A percentile compares a stretch with the other conserved stretches of the same genome.
Conservation (phyloP, 2,113 vertebrate species). For the Cisticola juncidis region DNA sequence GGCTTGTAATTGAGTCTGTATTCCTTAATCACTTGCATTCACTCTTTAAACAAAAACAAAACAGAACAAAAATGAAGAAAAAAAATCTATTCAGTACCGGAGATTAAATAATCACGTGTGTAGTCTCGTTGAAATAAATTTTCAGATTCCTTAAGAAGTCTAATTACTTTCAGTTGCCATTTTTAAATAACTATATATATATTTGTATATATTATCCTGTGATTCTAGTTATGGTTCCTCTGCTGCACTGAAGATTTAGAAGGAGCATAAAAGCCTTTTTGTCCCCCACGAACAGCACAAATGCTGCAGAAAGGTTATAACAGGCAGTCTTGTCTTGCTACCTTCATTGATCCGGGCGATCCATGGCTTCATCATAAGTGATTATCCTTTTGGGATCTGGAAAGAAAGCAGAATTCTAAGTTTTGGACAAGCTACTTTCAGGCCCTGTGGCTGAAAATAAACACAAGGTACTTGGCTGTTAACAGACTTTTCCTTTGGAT, state of each 20-base stretch:
- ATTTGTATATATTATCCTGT: constrained; percentile 84
- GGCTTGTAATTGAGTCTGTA: constrained; percentile 69
- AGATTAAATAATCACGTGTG: constrained; percentile 80
- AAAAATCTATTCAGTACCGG: constrained; percentile 75
- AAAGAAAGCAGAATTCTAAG: neutral
- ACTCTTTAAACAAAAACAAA: constrained; percentile 69
- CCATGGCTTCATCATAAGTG: constrained; percentile 91
- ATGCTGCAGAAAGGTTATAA: constrained; percentile 83
- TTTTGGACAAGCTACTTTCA: neutral
- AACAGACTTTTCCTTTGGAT: no score
- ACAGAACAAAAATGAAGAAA: neutral
- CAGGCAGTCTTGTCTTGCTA: constrained; percentile 74
- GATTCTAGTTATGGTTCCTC: constrained; percentile 81
- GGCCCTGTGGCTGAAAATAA: neutral
- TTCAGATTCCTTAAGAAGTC: constrained; percentile 81
- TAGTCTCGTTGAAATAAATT: constrained; percentile 79
- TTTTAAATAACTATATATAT: constrained; percentile 85
- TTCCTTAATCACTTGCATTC: constrained; percentile 75
- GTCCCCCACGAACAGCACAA: constrained; percentile 80
- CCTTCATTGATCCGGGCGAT: constrained; percentile 91
- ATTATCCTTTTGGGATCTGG: constrained; percentile 95
- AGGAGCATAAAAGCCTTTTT: constrained; percentile 76
- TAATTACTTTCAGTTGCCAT: constrained; percentile 81
- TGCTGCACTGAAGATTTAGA: constrained; percentile 79
- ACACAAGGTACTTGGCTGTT: neutral